Evolutionary conservation across 2,113 vertebrate species (phyloP).

Genomic region (Anas platyrhynchos): DNA sequence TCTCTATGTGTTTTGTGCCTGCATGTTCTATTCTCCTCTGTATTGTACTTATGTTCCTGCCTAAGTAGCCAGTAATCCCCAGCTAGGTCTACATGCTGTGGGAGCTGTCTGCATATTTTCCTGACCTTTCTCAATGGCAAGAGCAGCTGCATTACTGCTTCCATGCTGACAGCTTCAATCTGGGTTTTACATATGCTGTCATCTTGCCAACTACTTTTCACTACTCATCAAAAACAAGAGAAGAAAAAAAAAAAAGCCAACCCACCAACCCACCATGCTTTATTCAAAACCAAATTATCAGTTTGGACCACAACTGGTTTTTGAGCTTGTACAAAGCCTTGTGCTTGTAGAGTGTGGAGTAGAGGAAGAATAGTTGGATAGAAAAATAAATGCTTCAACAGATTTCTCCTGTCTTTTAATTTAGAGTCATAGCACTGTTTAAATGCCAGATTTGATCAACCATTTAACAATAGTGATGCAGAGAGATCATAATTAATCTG

Average conservation of each 20-base stretch:
- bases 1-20: background rate
- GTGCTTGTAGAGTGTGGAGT: fast-evolving
- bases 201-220: conserved; percentile 26
- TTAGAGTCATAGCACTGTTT: background rate
- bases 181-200: conserved; percentile 27
- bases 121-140: conserved; percentile 54
- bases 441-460: background rate
- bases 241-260: too few relatives aligned
- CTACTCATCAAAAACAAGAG: background rate
- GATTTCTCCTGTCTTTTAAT: background rate
- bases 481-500: background rate
- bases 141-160: conserved; percentile 2
- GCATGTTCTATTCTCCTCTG: background rate
- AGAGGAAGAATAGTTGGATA: background rate
- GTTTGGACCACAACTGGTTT: conserved; percentile 14
- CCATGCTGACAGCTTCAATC: conserved; percentile 26
- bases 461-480: background rate
- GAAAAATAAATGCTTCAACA: background rate
- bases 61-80: background rate
- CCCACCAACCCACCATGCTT: background rate
- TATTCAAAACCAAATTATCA: conserved; percentile 24
- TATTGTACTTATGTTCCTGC: background rate
- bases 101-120: conserved; percentile 2
- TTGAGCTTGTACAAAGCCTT: conserved; percentile 35
- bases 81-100: background rate